Evolutionary conservation across 2,113 vertebrate species (phyloP).

Genomic region (Dicrurus megarhynchus): DNA sequence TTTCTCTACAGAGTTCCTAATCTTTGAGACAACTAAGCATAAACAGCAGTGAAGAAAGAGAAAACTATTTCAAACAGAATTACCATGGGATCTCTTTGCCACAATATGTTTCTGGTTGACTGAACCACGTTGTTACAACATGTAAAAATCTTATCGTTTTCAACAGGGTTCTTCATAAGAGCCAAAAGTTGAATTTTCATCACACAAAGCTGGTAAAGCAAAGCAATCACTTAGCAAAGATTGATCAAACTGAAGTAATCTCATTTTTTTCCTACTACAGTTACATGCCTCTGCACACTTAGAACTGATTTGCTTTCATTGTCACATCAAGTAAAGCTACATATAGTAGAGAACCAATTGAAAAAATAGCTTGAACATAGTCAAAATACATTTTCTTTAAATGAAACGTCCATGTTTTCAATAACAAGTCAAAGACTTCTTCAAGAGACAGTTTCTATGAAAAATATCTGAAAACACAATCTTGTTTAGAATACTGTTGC

Average conservation of each 20-base stretch:
- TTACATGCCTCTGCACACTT: not conserved
- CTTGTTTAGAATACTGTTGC: not conserved
- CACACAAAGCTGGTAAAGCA: not conserved
- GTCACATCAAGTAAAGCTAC: not conserved
- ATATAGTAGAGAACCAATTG: not conserved
- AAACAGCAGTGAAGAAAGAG: not conserved
- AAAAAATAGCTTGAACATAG: not conserved
- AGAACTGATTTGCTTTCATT: not conserved
- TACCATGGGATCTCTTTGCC: not conserved
- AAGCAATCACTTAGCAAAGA: not conserved
- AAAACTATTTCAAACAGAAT: not conserved
- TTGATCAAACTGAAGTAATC: not conserved
- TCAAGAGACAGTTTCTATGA: not conserved
- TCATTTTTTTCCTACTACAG: not conserved
- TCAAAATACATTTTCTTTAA: not conserved
- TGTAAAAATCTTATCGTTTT: not conserved
- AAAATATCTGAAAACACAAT: not conserved
- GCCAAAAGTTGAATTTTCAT: not conserved
- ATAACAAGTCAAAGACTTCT: not conserved
- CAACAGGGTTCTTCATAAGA: not conserved
- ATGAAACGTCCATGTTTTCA: not conserved
- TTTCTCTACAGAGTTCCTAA: not conserved
- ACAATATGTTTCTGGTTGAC: not conserved
- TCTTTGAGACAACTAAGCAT: not conserved
- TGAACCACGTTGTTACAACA: not conserved